Percentiles rank a stretch among this genome's conserved stretches.
These are phyloP conservation scores for Phyllostomus discolor DNA, from an alignment of 2,113 vertebrate genomes.

Conservation along the genomic window DNA sequence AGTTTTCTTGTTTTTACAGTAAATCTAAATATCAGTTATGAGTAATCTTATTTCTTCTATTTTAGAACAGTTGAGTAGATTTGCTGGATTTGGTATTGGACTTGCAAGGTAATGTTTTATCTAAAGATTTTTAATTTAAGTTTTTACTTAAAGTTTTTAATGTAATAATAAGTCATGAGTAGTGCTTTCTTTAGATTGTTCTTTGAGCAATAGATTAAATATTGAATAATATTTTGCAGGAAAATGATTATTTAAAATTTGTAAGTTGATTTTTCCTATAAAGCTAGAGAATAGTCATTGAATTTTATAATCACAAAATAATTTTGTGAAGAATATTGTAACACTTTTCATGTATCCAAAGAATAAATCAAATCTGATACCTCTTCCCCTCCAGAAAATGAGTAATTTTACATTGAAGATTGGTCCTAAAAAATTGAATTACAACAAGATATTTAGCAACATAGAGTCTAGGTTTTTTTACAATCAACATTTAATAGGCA, in stretches of 20 bases:
- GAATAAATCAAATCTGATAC: background rate
- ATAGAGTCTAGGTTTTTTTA: background rate
- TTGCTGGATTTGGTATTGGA: slow-evolving; percentile 93
- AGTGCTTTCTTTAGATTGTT: slow-evolving; percentile 6
- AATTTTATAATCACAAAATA: slow-evolving; percentile 12
- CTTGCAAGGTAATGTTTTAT: slow-evolving; percentile 89
- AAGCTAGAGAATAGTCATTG: background rate
- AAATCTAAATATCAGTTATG: slow-evolving; percentile 35
- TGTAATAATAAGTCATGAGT: background rate
- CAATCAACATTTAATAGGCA: background rate
- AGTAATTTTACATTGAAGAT: background rate
- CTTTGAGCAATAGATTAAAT: slow-evolving; percentile 11
- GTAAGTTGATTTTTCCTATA: background rate
- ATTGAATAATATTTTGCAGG: background rate
- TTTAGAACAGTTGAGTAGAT: slow-evolving; percentile 91
- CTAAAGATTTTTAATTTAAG: slow-evolving; percentile 2
- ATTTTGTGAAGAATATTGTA: background rate
- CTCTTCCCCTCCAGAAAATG: background rate
- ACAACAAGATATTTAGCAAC: background rate
- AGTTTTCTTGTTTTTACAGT: background rate
- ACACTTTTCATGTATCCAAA: background rate
- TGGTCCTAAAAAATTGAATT: background rate
- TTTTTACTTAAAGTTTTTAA: slow-evolving; percentile 38
- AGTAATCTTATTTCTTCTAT: slow-evolving; percentile 70
- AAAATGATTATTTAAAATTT: slow-evolving; percentile 22